Evolutionary conservation across 2,113 vertebrate genomes (phyloP), one percentile per base, ranked within the genome.

Genomic region (Empidonax alnorum): DNA sequence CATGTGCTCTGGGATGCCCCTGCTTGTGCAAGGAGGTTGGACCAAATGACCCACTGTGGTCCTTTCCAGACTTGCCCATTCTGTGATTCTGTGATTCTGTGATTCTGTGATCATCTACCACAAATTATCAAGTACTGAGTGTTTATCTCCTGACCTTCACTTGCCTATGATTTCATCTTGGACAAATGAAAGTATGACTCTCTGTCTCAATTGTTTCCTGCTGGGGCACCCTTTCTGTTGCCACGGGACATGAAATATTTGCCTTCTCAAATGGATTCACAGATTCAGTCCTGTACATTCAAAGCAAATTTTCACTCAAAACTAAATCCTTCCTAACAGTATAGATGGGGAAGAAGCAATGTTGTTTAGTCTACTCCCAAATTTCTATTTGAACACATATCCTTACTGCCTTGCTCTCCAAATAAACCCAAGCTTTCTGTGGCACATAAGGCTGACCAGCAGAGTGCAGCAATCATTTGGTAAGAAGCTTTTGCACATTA

Each of bases 381-480:
- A 3, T 37, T 23, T 41, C 15, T 8, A 12, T 80, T 73, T 82
- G 4, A 19, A 44, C 19, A 49, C 1, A 2, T 3, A 15, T 14
- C 14, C 7, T 63, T 41, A 14, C 18, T 41, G 9, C 25, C 10
- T 56, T 33, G 7, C 6, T 24, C 7, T 79, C 37, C 46, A 85
- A 79, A 59, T 16, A 67, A 80, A 47, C 4, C 8, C 7, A 53
- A 71, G 7, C 1, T 50, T 87, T 82, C 59, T 42, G 23, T 50
- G 67, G n/a, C 49, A 25, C 46, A 3, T 73, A 73, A 61, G 74
- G 23, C 18, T 3, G 33, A 68, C 94, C 91, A 96, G 66, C 62
- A 96, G 89, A 96, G 87, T 75, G 91, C 91, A 94, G 91, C 58
- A 91, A 69, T 47, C 15, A 35, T 96, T 89, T 84, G n/a, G 89